Evolutionary conservation across 2,888 invertebrate species (phyloP), one percentile per base, ranked within the genome.

Genomic region (Diplolepis rosae): DNA sequence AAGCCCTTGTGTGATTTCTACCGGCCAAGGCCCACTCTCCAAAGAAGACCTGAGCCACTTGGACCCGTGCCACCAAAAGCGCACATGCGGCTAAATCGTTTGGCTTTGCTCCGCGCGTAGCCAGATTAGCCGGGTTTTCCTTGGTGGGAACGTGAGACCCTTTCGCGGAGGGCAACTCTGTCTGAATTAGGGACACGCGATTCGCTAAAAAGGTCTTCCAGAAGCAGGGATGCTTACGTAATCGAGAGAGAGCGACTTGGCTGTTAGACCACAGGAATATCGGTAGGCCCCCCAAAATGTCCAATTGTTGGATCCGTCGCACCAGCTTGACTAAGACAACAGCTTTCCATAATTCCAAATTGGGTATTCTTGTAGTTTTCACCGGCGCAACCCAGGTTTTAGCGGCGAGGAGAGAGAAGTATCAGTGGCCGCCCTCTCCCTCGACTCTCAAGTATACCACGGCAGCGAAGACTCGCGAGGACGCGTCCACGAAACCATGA

Each of bases 161-260:
- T 6, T 77, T 75, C 18, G 68, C 66, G 1, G 54, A 24, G n/a
- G 80, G 72, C 32, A 81, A 50, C 5, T 71, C 74, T 13, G 67
- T 70, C 15, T 80, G 72, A 5, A 83, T 82, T 35, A 78, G 77
- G 1, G 83, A 79, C 0, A 80, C 80, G 1, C 82, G 56, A 66
- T 83, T 84, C 0, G 76, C 79, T 0, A 83, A 73, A 54, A 83
- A 83, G 0, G 79, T 79, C 52, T 79, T 82, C 76, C 77, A 78
- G 28, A 69, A 61, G n/a, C 72, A 75, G 11, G 83, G 81, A n/a
- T 79, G 75, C 11, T 76, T 69, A 0, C 65, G 70, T 0, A 81
- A 39, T 79, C 79, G 80, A 0, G 79, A 66, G 48, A 82, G 72
- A 11, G 77, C 80, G 11, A 83, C 74, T 13, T 78, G 74, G 32